A percentile compares a stretch with the other conserved stretches of the same genome.
Evolutionary conservation across 2,888 invertebrate species (phyloP).

Genomic region (Eupithecia exiguata): DNA sequence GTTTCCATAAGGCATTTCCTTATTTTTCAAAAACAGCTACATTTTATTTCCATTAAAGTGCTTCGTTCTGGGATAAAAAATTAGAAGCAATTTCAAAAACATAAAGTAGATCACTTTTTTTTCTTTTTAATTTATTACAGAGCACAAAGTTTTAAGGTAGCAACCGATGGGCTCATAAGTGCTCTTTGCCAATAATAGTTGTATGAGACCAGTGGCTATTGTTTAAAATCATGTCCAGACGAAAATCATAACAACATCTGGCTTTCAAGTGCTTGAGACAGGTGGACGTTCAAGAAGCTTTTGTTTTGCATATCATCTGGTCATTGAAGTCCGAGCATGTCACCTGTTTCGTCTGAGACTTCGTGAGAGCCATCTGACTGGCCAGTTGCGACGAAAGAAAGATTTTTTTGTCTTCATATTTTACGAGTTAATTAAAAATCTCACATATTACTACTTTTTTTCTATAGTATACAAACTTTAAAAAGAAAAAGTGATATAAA

Average conservation of each 20-base stretch:
- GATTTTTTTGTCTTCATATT: neutral
- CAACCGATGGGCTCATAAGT: neutral
- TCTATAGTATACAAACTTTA: neutral
- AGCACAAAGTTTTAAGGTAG: neutral
- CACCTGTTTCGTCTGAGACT: constrained; percentile 55
- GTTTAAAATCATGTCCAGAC: constrained; percentile 37
- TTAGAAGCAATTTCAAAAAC: neutral
- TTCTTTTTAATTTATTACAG: neutral
- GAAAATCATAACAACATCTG: constrained; percentile 54
- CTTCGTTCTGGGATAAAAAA: neutral
- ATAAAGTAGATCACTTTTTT: neutral
- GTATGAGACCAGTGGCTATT: neutral
- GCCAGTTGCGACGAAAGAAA: constrained; percentile 2
- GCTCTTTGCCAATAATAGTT: neutral
- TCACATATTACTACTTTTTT: neutral
- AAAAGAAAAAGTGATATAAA: constrained; percentile 41
- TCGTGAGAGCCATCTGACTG: constrained; percentile 43
- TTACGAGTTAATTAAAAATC: neutral
- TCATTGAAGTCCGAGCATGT: constrained; percentile 57
- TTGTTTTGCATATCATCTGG: constrained; percentile 69
- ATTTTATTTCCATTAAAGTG: neutral
- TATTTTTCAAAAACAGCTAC: neutral
- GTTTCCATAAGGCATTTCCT: neutral
- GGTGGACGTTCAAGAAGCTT: constrained; percentile 65
- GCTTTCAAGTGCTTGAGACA: constrained; percentile 64